Percentiles rank a stretch among this genome's conserved stretches.
Evolutionary conservation across 2,888 invertebrate species (phyloP).

Genomic region (Hoplodrina blanda): DNA sequence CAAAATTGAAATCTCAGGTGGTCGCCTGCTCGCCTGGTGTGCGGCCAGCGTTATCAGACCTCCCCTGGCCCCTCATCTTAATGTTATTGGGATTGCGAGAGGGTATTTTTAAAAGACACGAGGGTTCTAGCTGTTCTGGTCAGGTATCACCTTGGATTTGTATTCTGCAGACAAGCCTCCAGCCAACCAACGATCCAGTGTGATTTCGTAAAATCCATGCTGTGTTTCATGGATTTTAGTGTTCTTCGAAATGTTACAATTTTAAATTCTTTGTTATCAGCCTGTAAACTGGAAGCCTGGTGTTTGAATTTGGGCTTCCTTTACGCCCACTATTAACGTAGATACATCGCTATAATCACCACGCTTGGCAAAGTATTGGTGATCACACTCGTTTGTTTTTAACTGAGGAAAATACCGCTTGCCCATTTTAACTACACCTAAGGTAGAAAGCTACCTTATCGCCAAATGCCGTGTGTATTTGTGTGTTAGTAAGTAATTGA

Average conservation of each 20-base stretch:
- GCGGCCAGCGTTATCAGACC: slow-evolving; percentile 71
- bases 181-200: slow-evolving; percentile 75
- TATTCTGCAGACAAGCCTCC: slow-evolving; percentile 79
- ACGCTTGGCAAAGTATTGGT: neutral
- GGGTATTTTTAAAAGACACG: slow-evolving; percentile 66
- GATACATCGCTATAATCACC: neutral
- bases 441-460: too few relatives aligned
- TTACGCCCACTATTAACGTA: neutral
- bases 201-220: slow-evolving; percentile 79
- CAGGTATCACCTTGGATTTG: slow-evolving; percentile 79
- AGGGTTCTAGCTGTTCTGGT: slow-evolving; percentile 72
- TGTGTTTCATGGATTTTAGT: slow-evolving; percentile 70
- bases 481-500: too few relatives aligned
- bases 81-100: slow-evolving; percentile 56
- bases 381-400: neutral
- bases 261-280: slow-evolving; percentile 33
- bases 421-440: too few relatives aligned
- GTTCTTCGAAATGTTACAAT: slow-evolving; percentile 30
- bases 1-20: slow-evolving; percentile 90
- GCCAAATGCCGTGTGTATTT: too few relatives aligned
- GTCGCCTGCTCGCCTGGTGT: slow-evolving; percentile 75
- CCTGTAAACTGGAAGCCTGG: neutral
- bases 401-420: neutral
- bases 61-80: slow-evolving; percentile 61
- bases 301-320: neutral